Percentiles rank a stretch among this genome's conserved stretches.
phyloP scores from a whole-genome alignment of 2,888 invertebrate species.

The Keiferia lycopersicella region DNA sequence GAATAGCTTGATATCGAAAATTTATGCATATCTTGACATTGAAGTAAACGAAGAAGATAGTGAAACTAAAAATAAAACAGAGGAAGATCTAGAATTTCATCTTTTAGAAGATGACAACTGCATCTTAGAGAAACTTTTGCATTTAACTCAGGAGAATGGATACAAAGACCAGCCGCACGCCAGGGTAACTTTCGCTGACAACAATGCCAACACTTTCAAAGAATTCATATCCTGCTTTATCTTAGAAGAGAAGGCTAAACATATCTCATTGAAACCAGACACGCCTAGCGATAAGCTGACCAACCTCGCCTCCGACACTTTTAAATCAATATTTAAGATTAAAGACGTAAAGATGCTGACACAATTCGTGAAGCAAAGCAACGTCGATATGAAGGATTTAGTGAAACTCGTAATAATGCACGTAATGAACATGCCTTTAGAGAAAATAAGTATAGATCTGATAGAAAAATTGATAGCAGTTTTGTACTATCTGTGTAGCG shows the following conservation, averaged over 20 bases:
- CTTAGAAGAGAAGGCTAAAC: conserved; percentile 58
- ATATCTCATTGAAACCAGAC: conserved; percentile 54
- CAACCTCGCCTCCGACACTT: conserved; percentile 58
- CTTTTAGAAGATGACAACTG: conserved; percentile 81
- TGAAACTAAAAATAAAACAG: conserved; percentile 33
- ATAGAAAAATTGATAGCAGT: conserved; percentile 86
- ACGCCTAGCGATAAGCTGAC: conserved; percentile 55
- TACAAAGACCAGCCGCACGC: conserved; percentile 63
- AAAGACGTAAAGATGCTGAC: conserved; percentile 50
- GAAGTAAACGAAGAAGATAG: conserved; percentile 41
- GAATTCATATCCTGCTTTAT: conserved; percentile 81
- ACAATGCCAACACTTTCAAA: conserved; percentile 69
- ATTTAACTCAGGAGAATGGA: conserved; percentile 77
- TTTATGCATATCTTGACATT: conserved; percentile 45
- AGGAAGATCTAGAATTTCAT: conserved; percentile 45
- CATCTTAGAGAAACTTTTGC: conserved; percentile 83
- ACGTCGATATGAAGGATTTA: conserved; percentile 82
- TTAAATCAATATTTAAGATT: conserved; percentile 73
- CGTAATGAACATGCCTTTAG: conserved; percentile 84
- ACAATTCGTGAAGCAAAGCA: conserved; percentile 54
- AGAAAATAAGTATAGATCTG: conserved; percentile 76
- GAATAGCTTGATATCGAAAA: conserved; percentile 50
- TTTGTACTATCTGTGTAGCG: conserved; percentile 83
- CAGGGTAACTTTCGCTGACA: conserved; percentile 82
- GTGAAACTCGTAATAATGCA: conserved; percentile 86